Percentiles rank a stretch among this genome's conserved stretches.
Conservation (phyloP, 2,797 vertebrate genomes). For the Eidolon dupreanum region DNA sequence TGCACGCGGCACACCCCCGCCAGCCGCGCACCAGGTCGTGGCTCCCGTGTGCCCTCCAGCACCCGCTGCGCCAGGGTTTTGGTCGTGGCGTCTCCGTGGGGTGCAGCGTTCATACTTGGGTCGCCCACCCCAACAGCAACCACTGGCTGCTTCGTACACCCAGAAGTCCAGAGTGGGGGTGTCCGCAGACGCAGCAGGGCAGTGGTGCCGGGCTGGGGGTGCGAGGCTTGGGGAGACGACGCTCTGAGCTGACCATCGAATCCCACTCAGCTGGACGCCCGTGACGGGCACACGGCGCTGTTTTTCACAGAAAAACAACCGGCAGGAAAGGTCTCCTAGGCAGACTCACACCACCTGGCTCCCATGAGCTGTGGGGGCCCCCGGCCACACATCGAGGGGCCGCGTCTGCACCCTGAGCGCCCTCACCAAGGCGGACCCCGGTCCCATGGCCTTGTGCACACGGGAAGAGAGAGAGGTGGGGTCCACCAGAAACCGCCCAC, state of each 20-base stretch:
- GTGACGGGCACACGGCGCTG: too few relatives aligned
- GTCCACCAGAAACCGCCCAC: too few relatives aligned
- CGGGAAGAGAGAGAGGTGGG: background rate
- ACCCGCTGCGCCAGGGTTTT: too few relatives aligned
- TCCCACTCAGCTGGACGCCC: too few relatives aligned
- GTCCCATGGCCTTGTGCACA: background rate
- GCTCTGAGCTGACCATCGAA: too few relatives aligned
- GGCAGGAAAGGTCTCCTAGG: background rate
- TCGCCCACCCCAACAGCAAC: background rate
- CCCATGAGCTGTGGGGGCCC: background rate
- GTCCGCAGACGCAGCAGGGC: accelerated
- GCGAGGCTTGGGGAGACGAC: background rate
- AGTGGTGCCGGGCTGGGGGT: background rate
- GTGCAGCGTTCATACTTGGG: background rate
- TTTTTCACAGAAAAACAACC: background rate
- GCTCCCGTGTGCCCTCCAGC: background rate
- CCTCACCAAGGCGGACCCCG: too few relatives aligned
- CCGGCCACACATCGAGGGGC: background rate
- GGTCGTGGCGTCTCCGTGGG: background rate
- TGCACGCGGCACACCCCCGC: accelerated
- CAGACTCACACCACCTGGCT: background rate
- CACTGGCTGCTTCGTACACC: background rate
- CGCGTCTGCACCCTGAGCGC: background rate
- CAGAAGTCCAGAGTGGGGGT: background rate
- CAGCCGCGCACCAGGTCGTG: too few relatives aligned